Evolutionary conservation across 2,888 invertebrate genomes (phyloP).

Genomic region (Eledone cirrhosa): DNA sequence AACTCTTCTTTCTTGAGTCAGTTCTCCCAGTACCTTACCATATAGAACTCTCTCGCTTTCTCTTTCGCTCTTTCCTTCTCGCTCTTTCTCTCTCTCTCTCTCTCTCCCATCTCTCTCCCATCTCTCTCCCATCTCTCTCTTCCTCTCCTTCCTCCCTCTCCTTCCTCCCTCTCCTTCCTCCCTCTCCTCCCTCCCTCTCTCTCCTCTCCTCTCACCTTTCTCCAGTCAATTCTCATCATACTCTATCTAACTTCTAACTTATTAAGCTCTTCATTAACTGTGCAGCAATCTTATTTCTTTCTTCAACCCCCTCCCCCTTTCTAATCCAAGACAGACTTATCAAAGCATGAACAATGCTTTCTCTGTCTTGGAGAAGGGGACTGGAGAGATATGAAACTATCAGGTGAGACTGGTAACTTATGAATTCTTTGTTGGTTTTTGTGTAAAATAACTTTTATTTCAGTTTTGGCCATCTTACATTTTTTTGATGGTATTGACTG

Average conservation of each 20-base stretch:
- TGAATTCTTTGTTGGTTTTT: too few relatives aligned
- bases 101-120: background rate
- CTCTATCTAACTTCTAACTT: background rate
- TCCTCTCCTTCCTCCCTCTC: too few relatives aligned
- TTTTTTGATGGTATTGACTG: too few relatives aligned
- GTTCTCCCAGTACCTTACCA: background rate
- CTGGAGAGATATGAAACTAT: too few relatives aligned
- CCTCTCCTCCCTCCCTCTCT: background rate
- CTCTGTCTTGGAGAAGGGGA: too few relatives aligned
- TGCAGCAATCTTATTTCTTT: background rate
- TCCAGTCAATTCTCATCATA: background rate
- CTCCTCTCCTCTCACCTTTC: background rate
- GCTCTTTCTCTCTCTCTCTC: background rate
- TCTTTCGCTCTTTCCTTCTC: background rate
- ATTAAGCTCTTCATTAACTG: too few relatives aligned
- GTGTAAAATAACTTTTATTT: too few relatives aligned
- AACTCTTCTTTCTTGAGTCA: background rate
- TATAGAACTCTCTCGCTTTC: background rate
- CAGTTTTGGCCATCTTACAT: too few relatives aligned
- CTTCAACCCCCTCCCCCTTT: background rate
- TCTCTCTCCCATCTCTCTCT: background rate
- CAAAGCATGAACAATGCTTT: background rate
- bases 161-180: background rate
- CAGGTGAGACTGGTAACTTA: too few relatives aligned
- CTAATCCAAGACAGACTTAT: too few relatives aligned